Conservation (phyloP, 2,113 vertebrate genomes). For the Oenanthe oenanthe region DNA sequence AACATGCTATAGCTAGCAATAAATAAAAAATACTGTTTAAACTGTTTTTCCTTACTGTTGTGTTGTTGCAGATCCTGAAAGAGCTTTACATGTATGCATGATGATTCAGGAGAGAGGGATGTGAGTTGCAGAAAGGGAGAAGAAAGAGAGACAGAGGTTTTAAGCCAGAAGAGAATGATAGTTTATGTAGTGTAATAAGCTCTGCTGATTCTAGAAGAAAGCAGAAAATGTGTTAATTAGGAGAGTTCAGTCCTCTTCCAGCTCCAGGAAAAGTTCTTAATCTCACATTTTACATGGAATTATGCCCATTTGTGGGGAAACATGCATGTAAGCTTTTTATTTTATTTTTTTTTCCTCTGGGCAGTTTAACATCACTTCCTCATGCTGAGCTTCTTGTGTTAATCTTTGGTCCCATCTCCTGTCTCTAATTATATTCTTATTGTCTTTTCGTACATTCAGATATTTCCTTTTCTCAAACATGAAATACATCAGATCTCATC, state of each 20-base stretch:
- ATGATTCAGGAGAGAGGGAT: background rate
- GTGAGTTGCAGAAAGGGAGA: background rate
- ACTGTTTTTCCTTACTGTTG: background rate
- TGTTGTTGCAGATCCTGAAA: background rate
- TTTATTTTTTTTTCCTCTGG: background rate
- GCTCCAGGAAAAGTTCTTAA: background rate
- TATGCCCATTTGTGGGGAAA: background rate
- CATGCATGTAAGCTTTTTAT: background rate
- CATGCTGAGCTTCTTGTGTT: background rate
- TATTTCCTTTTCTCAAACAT: background rate
- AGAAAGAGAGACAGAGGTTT: background rate
- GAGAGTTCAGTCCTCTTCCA: background rate
- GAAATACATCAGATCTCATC: background rate
- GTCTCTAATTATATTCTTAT: background rate
- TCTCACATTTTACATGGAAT: background rate
- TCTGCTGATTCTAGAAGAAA: background rate
- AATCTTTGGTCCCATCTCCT: background rate
- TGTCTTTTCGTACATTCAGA: background rate
- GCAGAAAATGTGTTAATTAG: background rate
- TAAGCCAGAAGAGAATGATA: background rate
- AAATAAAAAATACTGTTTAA: background rate
- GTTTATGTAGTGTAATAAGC: background rate
- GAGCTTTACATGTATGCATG: background rate
- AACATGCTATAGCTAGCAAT: background rate
- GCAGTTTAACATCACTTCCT: background rate